These are phyloP conservation scores for Diadumene lineata DNA, from an alignment of 92 coral and sea anemone species.

Conservation along the genomic window DNA sequence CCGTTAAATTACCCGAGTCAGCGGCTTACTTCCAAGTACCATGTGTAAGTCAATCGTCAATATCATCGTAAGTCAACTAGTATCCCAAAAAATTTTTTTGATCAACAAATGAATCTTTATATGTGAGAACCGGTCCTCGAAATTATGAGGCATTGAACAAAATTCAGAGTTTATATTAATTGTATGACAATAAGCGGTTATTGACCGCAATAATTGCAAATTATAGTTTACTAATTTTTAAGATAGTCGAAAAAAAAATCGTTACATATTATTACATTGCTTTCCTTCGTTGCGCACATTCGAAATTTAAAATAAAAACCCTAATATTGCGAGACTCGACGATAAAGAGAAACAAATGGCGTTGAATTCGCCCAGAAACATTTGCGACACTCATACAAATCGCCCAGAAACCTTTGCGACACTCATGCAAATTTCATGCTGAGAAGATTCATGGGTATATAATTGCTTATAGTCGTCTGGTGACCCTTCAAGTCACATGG, in stretches of 20 bases:
- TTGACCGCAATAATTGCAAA: constrained; percentile 36
- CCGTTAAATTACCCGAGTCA: too few relatives aligned
- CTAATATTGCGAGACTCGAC: background rate
- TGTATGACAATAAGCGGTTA: constrained; percentile 36
- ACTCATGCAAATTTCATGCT: too few relatives aligned
- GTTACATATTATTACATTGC: constrained; percentile 21
- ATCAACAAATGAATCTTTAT: constrained; percentile 12
- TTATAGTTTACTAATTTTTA: constrained; percentile 35
- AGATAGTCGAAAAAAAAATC: constrained; percentile 16
- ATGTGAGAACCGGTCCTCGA: constrained; percentile 12
- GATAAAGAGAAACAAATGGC: background rate
- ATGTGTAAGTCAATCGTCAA: background rate
- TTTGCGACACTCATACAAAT: too few relatives aligned
- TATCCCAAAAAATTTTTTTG: background rate
- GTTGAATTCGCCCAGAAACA: background rate
- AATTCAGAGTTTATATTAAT: constrained; percentile 38
- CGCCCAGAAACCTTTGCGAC: background rate
- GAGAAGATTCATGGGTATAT: too few relatives aligned
- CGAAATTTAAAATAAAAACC: background rate
- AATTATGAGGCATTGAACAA: constrained; percentile 25
- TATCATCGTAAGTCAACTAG: background rate
- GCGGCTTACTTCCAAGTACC: background rate
- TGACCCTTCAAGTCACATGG: too few relatives aligned
- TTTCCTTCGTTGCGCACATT: constrained; percentile 28
- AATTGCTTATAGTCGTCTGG: too few relatives aligned